A percentile compares a stretch with the other conserved stretches of the same genome.
phyloP scores from a whole-genome alignment of 2,888 invertebrate species.

The Spialia ferax region DNA sequence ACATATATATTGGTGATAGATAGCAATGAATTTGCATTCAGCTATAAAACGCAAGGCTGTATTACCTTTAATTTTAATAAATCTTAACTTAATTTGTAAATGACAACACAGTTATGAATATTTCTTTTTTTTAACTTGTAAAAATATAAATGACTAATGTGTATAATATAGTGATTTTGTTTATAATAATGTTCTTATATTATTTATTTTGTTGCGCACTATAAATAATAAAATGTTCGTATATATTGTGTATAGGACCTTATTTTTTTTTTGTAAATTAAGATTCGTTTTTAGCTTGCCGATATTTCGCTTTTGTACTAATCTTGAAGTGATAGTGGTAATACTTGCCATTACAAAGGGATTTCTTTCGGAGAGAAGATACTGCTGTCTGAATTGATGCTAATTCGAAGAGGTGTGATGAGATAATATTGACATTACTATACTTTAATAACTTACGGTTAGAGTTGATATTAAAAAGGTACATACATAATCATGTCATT shows the following conservation, averaged over 20 bases:
- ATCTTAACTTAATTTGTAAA: slow-evolving; percentile 60
- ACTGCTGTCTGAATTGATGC: slow-evolving; percentile 1
- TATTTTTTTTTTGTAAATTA: slow-evolving; percentile 50
- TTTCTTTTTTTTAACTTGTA: slow-evolving; percentile 57
- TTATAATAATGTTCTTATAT: slow-evolving; percentile 57
- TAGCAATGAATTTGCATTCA: neutral
- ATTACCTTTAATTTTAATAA: slow-evolving; percentile 25
- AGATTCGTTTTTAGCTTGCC: slow-evolving; percentile 67
- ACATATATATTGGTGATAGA: no score
- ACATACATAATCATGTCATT: no score
- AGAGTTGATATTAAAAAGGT: no score
- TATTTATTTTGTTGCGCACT: slow-evolving; percentile 71
- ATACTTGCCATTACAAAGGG: slow-evolving; percentile 66
- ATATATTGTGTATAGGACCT: slow-evolving; percentile 56
- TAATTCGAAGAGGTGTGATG: no score
- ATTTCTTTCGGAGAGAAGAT: neutral
- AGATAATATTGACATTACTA: no score
- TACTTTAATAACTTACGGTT: no score
- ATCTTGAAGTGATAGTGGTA: slow-evolving; percentile 44
- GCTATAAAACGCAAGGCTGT: neutral
- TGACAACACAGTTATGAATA: slow-evolving; percentile 59
- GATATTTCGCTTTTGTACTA: slow-evolving; percentile 61
- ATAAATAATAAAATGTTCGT: slow-evolving; percentile 56
- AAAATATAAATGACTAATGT: slow-evolving; percentile 58
- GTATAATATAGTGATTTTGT: slow-evolving; percentile 63